These are phyloP conservation scores for Andrena chrysosceles DNA, from an alignment of 2,888 invertebrate genomes.

Conservation along the genomic window DNA sequence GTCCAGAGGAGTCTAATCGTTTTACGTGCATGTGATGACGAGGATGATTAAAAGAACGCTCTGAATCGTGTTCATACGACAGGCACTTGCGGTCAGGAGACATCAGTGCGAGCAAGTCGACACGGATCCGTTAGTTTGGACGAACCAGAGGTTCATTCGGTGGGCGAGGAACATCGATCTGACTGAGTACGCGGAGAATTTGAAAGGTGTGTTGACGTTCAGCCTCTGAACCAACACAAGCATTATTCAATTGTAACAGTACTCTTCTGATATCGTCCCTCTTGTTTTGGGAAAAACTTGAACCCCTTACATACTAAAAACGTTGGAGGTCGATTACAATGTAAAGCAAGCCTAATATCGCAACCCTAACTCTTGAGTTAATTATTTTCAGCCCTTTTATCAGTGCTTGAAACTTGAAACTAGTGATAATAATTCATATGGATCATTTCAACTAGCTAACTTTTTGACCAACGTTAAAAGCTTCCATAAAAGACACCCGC, in stretches of 20 bases:
- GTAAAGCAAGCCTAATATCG: neutral
- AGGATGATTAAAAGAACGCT: neutral
- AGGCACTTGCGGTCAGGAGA: constrained; percentile 94
- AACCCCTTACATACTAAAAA: neutral
- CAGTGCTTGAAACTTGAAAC: too few relatives aligned
- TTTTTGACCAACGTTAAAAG: neutral
- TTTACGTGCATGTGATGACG: neutral
- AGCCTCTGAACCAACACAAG: constrained; percentile 28
- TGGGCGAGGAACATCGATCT: constrained; percentile 98
- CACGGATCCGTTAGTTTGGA: constrained; percentile 97
- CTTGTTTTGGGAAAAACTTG: neutral
- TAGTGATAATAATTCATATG: neutral
- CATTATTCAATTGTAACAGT: neutral
- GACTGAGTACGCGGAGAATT: constrained; percentile 96
- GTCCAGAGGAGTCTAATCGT: neutral
- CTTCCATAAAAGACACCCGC: neutral
- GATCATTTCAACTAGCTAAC: neutral
- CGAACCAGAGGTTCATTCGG: constrained; percentile 96
- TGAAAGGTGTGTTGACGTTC: constrained; percentile 89
- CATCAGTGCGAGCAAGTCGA: constrained; percentile 95
- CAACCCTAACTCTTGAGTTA: too few relatives aligned
- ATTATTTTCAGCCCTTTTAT: too few relatives aligned
- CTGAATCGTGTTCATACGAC: constrained; percentile 24
- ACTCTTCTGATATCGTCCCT: neutral
- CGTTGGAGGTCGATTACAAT: neutral